Percentiles rank a stretch among this genome's conserved stretches.
These are phyloP conservation scores for Podarcis cretensis DNA, from an alignment of 2,113 vertebrate species.

Conservation along the genomic window DNA sequence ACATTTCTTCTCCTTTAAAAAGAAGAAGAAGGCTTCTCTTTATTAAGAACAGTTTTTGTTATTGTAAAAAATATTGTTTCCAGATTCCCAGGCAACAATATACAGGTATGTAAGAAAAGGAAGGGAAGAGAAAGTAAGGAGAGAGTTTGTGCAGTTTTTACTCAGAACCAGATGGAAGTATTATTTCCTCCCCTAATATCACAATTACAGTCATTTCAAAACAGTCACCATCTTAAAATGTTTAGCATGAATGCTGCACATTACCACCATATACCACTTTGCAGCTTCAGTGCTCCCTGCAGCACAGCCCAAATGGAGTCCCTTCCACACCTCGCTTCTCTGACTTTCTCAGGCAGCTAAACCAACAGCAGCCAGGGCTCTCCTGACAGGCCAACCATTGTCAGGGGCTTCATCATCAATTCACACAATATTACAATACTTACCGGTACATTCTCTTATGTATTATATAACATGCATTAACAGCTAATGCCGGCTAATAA, in stretches of 20 bases:
- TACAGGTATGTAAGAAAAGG: neutral
- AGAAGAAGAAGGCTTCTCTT: neutral
- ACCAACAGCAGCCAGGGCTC: neutral
- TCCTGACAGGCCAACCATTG: neutral
- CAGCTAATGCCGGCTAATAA: neutral
- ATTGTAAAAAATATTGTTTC: neutral
- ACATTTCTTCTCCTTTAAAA: neutral
- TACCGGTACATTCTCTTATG: neutral
- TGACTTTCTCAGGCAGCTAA: neutral
- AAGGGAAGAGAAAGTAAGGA: neutral
- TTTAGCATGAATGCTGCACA: neutral
- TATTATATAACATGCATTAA: neutral
- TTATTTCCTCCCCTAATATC: neutral
- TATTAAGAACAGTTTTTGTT: neutral
- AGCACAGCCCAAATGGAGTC: neutral
- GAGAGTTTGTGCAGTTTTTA: neutral
- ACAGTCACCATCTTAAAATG: neutral
- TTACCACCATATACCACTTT: neutral
- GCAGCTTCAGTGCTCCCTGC: neutral
- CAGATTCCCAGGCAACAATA: neutral
- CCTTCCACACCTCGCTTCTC: neutral
- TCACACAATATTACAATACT: neutral
- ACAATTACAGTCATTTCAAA: neutral
- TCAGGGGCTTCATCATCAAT: neutral
- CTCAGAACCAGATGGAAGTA: neutral